These are phyloP conservation scores for Emesis castigata DNA, from an alignment of 2,888 invertebrate species.

Conservation along the genomic window DNA sequence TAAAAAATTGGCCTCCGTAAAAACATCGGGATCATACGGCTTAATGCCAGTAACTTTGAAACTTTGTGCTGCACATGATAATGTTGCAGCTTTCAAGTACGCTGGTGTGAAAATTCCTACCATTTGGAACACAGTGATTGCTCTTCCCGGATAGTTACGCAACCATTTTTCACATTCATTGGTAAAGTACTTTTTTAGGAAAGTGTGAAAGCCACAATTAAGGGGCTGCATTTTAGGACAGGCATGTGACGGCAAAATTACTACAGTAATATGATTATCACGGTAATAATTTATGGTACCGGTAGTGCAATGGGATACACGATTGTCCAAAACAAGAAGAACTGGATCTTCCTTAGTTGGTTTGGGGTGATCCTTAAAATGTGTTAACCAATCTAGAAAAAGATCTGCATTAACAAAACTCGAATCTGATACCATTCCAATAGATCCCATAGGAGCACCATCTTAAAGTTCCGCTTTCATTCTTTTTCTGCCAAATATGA, in stretches of 20 bases:
- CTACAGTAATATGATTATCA: no score
- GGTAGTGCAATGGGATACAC: no score
- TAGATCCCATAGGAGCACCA: slow-evolving; percentile 64
- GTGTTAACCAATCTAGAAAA: slow-evolving; percentile 38
- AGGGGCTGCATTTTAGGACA: slow-evolving; percentile 50
- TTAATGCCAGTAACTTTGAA: neutral
- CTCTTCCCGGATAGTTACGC: slow-evolving; percentile 61
- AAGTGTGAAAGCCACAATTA: slow-evolving; percentile 37
- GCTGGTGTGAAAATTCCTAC: neutral
- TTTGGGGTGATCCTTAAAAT: slow-evolving; percentile 64
- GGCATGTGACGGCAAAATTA: slow-evolving; percentile 57
- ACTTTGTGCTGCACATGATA: neutral
- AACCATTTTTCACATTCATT: slow-evolving; percentile 66
- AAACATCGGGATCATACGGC: neutral
- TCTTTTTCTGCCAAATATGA: slow-evolving; percentile 70
- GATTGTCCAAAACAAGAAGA: slow-evolving; percentile 41
- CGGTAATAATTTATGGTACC: no score
- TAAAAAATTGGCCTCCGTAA: neutral
- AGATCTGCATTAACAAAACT: slow-evolving; percentile 50
- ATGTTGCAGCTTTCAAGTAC: neutral
- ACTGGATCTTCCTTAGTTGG: slow-evolving; percentile 63
- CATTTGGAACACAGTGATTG: slow-evolving; percentile 28
- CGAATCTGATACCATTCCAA: slow-evolving; percentile 58
- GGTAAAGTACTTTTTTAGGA: slow-evolving; percentile 56
- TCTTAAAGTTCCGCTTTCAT: slow-evolving; percentile 57